phyloP scores from a whole-genome alignment of 2,113 vertebrate genomes.

The Ellobius talpinus region DNA sequence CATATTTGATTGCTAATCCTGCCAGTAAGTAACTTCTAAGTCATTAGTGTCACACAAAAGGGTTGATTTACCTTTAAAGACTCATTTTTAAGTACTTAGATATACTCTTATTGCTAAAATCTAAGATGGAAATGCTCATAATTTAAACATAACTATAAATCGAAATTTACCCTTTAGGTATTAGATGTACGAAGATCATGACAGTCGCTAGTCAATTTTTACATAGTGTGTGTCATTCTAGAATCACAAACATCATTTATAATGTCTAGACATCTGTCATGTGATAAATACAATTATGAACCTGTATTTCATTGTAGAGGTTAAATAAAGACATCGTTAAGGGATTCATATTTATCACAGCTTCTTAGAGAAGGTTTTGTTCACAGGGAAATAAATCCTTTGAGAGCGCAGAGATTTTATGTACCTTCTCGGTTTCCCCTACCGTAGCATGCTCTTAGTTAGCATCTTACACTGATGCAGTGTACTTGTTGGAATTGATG shows the following conservation, averaged over 20 bases:
- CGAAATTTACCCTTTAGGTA: not conserved
- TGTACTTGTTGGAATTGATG: not conserved
- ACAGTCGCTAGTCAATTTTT: not conserved
- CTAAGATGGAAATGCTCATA: not conserved
- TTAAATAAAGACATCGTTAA: constrained; percentile 9
- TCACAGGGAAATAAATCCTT: not conserved
- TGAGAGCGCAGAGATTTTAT: not conserved
- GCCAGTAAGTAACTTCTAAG: not conserved
- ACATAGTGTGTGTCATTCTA: not conserved
- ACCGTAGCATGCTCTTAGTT: not conserved
- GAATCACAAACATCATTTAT: not conserved
- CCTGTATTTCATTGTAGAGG: not conserved
- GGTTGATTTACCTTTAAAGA: not conserved
- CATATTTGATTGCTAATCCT: not conserved
- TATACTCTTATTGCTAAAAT: not conserved
- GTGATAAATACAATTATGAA: not conserved
- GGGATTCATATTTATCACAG: too few relatives aligned
- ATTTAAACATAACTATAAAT: not conserved
- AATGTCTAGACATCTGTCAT: not conserved
- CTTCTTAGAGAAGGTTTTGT: not conserved
- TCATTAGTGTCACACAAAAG: not conserved
- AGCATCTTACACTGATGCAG: not conserved
- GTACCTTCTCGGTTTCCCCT: not conserved
- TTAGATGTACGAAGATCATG: not conserved
- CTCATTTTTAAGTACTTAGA: not conserved